Base-by-base conservation (phyloP, 2,113 vertebrate species). In the Ploceus nigricollis region DNA sequence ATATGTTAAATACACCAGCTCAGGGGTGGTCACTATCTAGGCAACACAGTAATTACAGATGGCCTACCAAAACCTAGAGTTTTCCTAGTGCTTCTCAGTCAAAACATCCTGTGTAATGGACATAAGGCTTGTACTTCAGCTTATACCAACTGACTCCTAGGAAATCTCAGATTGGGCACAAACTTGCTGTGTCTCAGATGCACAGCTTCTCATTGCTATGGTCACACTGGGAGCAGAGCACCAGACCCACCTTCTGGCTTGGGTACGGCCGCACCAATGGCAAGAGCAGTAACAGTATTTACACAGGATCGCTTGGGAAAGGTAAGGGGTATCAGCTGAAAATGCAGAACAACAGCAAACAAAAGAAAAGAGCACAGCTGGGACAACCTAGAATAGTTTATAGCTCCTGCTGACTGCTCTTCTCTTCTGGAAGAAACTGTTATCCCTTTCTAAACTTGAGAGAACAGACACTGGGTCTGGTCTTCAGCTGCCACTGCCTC, bases 261-360 rank as follows among this genome's bases (percentile, higher is more conserved):
- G 54, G 37, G 12, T 30, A 54, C 4, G n/a, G 80, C 10, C 0
- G 0, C 47, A 30, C 25, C 72, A 54, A 13, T 42, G 10, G 18
- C 15, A 6, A 27, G 0, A 53, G 61, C 13, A 10, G 30, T 25
- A 45, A 35, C 19, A 30, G 37, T 6, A 15, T 48, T 81, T 50
- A 23, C 23, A 53, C 7, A 15, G n/a, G 7, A 64, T 47, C 66
- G 7, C 44, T 54, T 23, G 56, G 63, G 48, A 69, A 83, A 79
- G 27, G n/a, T 51, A 15, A 31, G 35, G 17, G 33, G 2, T 31
- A 42, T 7, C 58, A 48, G 7, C 54, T 37, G 35, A 61, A 72
- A 64, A 71, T 21, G 37, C 24, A 42, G 63, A 89, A 87, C 8
- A 37, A 21, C 35, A 44, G 27, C 50, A 94, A 77, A 61, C 44